These are phyloP conservation scores for Acronicta alni DNA, from an alignment of 2,888 invertebrate genomes.

Conservation along the genomic window DNA sequence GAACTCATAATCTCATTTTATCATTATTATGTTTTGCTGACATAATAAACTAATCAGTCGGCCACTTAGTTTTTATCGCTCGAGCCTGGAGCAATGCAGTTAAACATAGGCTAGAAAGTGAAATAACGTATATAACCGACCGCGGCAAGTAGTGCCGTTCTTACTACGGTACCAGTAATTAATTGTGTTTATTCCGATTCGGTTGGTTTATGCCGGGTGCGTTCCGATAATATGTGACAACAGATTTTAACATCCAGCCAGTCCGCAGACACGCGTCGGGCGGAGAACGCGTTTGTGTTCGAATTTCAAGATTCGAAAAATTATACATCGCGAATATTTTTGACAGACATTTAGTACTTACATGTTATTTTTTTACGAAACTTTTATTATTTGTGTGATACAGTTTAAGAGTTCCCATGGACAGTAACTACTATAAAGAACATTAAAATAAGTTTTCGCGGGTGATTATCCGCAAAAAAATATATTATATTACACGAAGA, in stretches of 20 bases:
- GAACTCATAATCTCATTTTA: constrained; percentile 40
- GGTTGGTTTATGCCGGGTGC: constrained; percentile 83
- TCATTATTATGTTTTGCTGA: constrained; percentile 49
- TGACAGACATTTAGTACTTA: no score
- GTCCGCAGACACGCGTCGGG: constrained; percentile 72
- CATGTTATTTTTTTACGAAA: no score
- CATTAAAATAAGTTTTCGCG: constrained; percentile 20
- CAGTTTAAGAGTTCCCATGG: constrained; percentile 7
- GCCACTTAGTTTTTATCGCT: constrained; percentile 59
- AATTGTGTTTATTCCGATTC: constrained; percentile 73
- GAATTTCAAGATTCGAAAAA: constrained; percentile 53
- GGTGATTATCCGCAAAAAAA: constrained; percentile 36
- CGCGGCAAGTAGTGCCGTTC: constrained; percentile 61
- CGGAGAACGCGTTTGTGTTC: constrained; percentile 66
- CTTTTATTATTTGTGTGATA: constrained; percentile 4
- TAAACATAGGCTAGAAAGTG: constrained; percentile 75
- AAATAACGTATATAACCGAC: constrained; percentile 71
- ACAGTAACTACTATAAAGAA: background rate
- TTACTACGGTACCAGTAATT: constrained; percentile 61
- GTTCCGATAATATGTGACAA: constrained; percentile 74
- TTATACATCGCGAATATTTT: constrained; percentile 56
- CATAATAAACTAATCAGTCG: constrained; percentile 60
- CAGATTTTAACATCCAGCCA: constrained; percentile 72
- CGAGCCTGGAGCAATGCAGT: constrained; percentile 33
- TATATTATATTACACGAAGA: constrained; percentile 55